Conservation (phyloP, 2,113 vertebrate species). For the human region GRCh38 chr6:34097001-34097500, state of each 20-base stretch:
- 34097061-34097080: neutral
- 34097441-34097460: too few species aligned
- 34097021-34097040: neutral
- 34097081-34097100: fast-evolving
- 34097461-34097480: fast-evolving
- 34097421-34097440: too few species aligned
- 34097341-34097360: fast-evolving
- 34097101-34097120: fast-evolving
- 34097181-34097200: neutral
- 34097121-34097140: neutral
- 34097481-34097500: neutral
- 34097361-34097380: neutral
- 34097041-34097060: neutral
- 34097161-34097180: fast-evolving
- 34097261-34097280: neutral
- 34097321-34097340: neutral
- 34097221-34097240: neutral
- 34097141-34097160: neutral
- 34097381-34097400: too few species aligned
- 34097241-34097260: neutral
- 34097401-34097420: too few species aligned
- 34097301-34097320: neutral
- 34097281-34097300: neutral
- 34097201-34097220: fast-evolving
- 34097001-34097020: neutral